A percentile compares a stretch with the other conserved stretches of the same genome.
phyloP scores from a whole-genome alignment of 1,140 invertebrate species.

The Arctopsyche grandis region DNA sequence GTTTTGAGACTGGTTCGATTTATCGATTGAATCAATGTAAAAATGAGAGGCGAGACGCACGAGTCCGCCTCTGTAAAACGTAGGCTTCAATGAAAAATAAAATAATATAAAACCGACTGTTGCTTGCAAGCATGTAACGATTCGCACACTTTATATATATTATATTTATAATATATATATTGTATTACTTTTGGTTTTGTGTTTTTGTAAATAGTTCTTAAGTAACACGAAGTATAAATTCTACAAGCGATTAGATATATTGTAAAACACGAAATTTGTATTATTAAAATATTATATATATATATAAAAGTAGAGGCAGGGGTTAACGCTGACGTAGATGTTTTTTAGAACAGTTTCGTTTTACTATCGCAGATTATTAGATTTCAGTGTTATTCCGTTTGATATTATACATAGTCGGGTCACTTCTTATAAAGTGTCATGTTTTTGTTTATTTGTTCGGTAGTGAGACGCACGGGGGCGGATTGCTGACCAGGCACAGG shows the following conservation, averaged over 20 bases:
- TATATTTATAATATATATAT: slow-evolving; percentile 1
- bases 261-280: slow-evolving; percentile 23
- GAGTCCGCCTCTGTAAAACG: background rate
- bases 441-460: background rate
- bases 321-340: slow-evolving; percentile 18
- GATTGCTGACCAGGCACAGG: background rate
- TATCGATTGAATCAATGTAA: background rate
- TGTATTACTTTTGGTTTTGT: background rate
- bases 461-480: background rate
- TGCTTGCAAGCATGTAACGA: slow-evolving; percentile 32
- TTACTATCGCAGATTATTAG: slow-evolving; percentile 9
- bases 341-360: background rate
- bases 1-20: background rate
- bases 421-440: background rate
- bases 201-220: slow-evolving; percentile 18
- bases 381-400: slow-evolving; percentile 2
- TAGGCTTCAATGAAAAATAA: slow-evolving; percentile 16
- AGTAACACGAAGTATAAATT: slow-evolving; percentile 29
- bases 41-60: background rate
- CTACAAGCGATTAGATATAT: slow-evolving; percentile 27
- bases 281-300: slow-evolving; percentile 1
- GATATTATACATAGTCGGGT: slow-evolving; percentile 23
- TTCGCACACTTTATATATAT: slow-evolving; percentile 15
- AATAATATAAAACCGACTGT: slow-evolving; percentile 24
- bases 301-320: slow-evolving; percentile 15